Evolutionary conservation across 2,797 vertebrate genomes (phyloP), one percentile per base, ranked within the genome.

Genomic region (Brotula barbata): DNA sequence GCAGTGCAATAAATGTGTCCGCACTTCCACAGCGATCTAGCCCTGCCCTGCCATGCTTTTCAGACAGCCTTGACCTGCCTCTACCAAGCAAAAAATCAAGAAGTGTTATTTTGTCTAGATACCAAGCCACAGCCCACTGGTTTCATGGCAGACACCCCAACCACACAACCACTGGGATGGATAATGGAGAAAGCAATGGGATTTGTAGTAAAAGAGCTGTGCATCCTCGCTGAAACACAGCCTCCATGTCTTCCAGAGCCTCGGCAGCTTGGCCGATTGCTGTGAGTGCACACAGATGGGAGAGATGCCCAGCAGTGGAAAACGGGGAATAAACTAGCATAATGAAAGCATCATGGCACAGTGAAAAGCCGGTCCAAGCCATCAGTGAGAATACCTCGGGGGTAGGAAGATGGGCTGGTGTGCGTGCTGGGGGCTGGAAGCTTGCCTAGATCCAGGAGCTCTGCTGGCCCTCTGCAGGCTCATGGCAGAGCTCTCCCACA

Each of bases 301-400:
- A 86, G 77, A 68, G 78, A 86, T 89, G 88, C 83, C 89, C 84
- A 88, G 89, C 80, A 88, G 86, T 90, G 88, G 88, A 90, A 91
- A 92, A 89, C 68, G 33, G 68, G 80, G 87, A 83, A 81, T 89
- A 87, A 91, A 91, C 81, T 77, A 71, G 80, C 82, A 78, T 90
- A 92, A 92, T 92, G 90, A 92, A 91, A 92, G 81, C 89, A 91
- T 83, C 74, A 89, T 91, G 89, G 84, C 83, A 83, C 85, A 85
- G 82, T 77, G 77, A 85, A 89, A 87, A 88, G 83, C 75, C 85
- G 75, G 82, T 77, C 73, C 84, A 85, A 86, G 84, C 80, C 81
- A 85, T 89, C 83, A 88, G 84, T 86, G 85, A 86, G 87, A 85
- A 86, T 75, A 72, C 80, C 86, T 86, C 61, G 48, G 66, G 87